Percentiles rank a stretch among this genome's conserved stretches.
Evolutionary conservation across 2,113 vertebrate species (phyloP).

Genomic region (Pollachius pollachius): DNA sequence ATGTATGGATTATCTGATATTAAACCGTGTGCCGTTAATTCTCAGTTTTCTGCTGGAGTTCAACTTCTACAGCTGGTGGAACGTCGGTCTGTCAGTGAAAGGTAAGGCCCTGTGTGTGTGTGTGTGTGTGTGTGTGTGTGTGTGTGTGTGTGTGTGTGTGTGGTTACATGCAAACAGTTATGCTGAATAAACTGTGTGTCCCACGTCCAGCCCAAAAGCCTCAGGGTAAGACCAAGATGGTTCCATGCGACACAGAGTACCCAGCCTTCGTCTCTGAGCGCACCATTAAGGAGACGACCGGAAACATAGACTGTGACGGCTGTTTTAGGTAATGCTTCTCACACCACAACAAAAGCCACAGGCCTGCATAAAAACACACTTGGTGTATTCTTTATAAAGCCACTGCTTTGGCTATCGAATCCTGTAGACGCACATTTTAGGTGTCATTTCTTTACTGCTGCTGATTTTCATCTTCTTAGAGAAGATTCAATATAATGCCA

Average conservation of each 20-base stretch:
- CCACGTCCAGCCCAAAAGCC: constrained; percentile 79
- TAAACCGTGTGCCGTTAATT: constrained; percentile 14
- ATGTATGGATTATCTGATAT: background rate
- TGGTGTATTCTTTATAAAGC: no score
- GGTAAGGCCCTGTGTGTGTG: constrained; percentile 64
- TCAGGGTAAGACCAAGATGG: constrained; percentile 86
- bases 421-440: no score
- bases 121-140: background rate
- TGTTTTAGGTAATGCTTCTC: constrained; percentile 83
- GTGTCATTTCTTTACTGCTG: no score
- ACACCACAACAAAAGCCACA: background rate
- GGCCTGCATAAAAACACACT: background rate
- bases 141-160: constrained; percentile 12
- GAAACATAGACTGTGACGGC: constrained; percentile 89
- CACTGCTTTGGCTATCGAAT: no score
- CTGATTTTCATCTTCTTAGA: no score
- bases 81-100: constrained; percentile 85
- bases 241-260: constrained; percentile 96
- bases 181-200: constrained; percentile 30
- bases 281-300: constrained; percentile 96
- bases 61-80: constrained; percentile 97
- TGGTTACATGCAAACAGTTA: no score
- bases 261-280: constrained; percentile 97
- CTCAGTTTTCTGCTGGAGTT: constrained; percentile 94
- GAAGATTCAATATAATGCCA: no score